Evolutionary conservation across 2,113 vertebrate genomes (phyloP).

Genomic region (Elgaria multicarinata): DNA sequence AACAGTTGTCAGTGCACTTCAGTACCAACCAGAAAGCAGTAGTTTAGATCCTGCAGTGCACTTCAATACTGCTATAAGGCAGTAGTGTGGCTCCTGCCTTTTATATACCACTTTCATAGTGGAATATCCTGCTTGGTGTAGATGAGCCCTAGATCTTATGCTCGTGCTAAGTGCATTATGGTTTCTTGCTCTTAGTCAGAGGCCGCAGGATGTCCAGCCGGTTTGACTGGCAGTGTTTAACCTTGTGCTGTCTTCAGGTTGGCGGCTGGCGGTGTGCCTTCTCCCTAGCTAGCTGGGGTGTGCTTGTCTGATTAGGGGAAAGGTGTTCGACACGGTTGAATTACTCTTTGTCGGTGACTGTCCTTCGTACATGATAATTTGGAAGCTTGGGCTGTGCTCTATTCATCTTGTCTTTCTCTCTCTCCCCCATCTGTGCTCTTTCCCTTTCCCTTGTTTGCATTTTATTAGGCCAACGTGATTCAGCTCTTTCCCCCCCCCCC

Average conservation of each 20-base stretch:
- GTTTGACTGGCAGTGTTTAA: constrained; percentile 54
- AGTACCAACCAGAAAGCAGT: too few species aligned
- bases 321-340: constrained; percentile 58
- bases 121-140: too few species aligned
- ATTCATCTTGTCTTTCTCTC: background rate
- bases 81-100: too few species aligned
- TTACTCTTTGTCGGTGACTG: constrained; percentile 50
- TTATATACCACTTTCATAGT: too few species aligned
- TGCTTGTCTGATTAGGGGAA: constrained; percentile 69
- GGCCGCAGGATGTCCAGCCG: constrained; percentile 28
- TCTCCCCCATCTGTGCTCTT: constrained; percentile 1
- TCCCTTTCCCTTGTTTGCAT: constrained; percentile 3
- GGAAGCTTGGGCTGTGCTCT: constrained; percentile 20
- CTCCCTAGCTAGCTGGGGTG: constrained; percentile 41
- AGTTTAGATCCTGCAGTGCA: too few species aligned
- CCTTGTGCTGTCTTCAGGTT: constrained; percentile 53
- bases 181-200: background rate
- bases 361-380: constrained; percentile 48
- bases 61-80: too few species aligned
- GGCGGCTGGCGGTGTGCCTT: constrained; percentile 56
- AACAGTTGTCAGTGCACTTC: too few species aligned
- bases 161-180: background rate
- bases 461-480: constrained; percentile 31
- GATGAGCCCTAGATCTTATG: too few species aligned
- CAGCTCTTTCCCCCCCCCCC: background rate